phyloP scores from a whole-genome alignment of 1,140 invertebrate species.

The Caerostris extrusa region DNA sequence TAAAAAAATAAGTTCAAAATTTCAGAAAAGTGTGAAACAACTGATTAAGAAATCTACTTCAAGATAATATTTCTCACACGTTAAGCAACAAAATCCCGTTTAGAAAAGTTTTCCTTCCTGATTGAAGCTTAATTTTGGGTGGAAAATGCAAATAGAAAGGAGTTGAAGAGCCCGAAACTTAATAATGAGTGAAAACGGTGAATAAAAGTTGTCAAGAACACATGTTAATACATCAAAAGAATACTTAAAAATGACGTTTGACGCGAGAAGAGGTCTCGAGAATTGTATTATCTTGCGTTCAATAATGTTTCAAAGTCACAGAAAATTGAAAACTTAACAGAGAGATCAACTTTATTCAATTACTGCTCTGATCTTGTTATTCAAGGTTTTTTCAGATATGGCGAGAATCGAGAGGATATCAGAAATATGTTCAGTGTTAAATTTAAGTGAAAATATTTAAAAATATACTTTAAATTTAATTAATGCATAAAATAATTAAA shows the following conservation, averaged over 20 bases:
- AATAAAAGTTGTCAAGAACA: constrained; percentile 47
- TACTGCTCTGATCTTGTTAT: not conserved
- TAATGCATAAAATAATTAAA: too few species aligned
- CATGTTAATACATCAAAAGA: constrained; percentile 38
- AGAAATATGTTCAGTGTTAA: too few species aligned
- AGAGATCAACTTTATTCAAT: constrained; percentile 8
- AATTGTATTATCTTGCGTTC: constrained; percentile 4
- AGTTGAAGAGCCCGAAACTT: not conserved
- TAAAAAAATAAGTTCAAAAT: not conserved
- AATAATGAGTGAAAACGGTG: constrained; percentile 3
- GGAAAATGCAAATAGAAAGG: not conserved
- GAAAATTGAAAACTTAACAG: constrained; percentile 14
- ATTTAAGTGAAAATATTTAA: too few species aligned
- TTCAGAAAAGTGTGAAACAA: not conserved
- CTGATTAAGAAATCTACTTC: not conserved
- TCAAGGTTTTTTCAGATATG: not conserved
- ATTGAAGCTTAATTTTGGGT: constrained; percentile 13
- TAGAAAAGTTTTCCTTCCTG: not conserved
- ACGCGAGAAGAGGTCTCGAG: constrained; percentile 9
- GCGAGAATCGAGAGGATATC: too few species aligned
- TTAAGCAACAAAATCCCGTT: not conserved
- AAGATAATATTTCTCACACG: not conserved
- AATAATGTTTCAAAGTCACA: not conserved
- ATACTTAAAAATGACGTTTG: constrained; percentile 40
- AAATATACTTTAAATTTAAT: too few species aligned